These are phyloP conservation scores for Strigamia maritima DNA, from an alignment of 2,888 invertebrate species.

Conservation along the genomic window DNA sequence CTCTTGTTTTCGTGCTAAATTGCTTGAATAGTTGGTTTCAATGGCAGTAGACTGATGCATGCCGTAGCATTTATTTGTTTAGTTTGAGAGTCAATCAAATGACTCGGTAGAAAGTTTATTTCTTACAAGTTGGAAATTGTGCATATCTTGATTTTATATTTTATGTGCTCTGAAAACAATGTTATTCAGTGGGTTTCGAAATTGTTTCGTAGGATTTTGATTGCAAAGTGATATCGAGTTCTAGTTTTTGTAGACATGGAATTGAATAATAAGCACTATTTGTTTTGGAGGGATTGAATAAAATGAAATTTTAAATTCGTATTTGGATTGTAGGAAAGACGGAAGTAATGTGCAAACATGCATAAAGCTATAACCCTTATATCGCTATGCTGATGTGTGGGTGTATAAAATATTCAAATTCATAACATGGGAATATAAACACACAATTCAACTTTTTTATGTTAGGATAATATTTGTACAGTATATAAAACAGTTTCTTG, in stretches of 20 bases:
- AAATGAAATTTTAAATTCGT: background rate
- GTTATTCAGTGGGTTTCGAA: background rate
- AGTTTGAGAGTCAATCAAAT: background rate
- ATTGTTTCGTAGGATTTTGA: background rate
- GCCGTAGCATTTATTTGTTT: background rate
- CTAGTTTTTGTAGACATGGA: background rate
- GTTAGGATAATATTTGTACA: background rate
- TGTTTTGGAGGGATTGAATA: background rate
- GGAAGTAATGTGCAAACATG: background rate
- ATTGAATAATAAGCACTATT: background rate
- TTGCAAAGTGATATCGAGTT: background rate
- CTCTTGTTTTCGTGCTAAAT: background rate
- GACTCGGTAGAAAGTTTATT: background rate
- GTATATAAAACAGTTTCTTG: too few relatives aligned
- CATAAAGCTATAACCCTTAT: too few relatives aligned
- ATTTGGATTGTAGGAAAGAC: background rate
- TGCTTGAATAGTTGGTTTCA: slow-evolving; percentile 4
- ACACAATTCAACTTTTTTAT: background rate
- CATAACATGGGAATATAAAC: background rate
- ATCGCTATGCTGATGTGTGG: too few relatives aligned
- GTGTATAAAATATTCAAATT: background rate
- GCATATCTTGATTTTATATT: background rate
- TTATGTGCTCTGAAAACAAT: too few relatives aligned
- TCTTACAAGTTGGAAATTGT: background rate
- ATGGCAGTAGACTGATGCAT: background rate